Base-by-base conservation (phyloP, 1,140 invertebrate species). In the Oreohelix idahoensis region DNA sequence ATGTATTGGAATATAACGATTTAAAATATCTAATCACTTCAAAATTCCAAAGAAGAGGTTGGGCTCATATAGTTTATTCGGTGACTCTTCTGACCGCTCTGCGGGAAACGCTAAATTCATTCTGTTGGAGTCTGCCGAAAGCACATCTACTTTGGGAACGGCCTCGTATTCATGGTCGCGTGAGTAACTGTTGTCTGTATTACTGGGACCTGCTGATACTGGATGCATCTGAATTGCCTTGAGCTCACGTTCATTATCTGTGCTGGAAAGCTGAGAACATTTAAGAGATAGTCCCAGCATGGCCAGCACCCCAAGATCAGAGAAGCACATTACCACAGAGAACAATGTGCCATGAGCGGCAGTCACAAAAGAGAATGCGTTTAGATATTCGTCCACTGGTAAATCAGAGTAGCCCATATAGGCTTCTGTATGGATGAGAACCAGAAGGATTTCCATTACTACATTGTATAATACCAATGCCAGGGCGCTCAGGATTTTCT, bases 341-440 rank as follows among this genome's bases (percentile, higher is more conserved):
- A 63, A 79, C 2, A 79, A 15, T 32, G 66, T 79, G 5, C 77
- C 77, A 1, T 69, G 77, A 39, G 77, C 51, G 2, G 77, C 77
- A 8, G 23, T 39, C 2, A 79, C 51, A 32, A 69, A 23, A n/a
- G 77, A 79, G 58, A 39, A 79, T 32, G 45, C 26, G 35, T 17
- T 42, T 4, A 69, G n/a, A 35, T 79, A 79, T 1, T 35, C 51
- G 0, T 79, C 51, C 2, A 79, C 26, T 20, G 77, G 63, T 26
- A 36, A 63, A 35, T 63, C 63, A 23, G 53, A 23, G 77, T 79
- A 69, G 38, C 32, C 23, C 63, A 71, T 70, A 39, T 58, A 58
- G 26, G 79, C 69, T n/a, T 70, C 69, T 35, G 32, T 29, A 39
- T 80, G 53, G 1, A 80, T n/a, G 2, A 80, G 39, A 51, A 71